phyloP scores from a whole-genome alignment of 2,888 invertebrate genomes.

The Corythucha ciliata region DNA sequence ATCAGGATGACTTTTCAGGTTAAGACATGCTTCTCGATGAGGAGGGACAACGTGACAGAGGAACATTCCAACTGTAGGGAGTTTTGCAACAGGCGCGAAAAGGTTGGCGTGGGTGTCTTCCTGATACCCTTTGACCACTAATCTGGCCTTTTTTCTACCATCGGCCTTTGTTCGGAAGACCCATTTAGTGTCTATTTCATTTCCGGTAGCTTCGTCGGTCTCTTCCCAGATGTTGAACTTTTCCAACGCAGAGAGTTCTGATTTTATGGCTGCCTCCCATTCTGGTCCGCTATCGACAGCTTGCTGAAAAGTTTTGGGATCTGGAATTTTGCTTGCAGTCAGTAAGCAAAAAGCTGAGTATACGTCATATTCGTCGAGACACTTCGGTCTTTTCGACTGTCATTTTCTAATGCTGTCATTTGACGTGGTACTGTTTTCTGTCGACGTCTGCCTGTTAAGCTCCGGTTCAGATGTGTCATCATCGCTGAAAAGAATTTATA shows the following conservation, averaged over 20 bases:
- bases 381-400: conserved; percentile 14
- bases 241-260: conserved; percentile 15
- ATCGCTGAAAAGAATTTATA: conserved; percentile 10
- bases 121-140: conserved; percentile 24
- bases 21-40: no score
- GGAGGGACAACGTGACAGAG: conserved; percentile 14
- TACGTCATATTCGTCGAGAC: conserved; percentile 21
- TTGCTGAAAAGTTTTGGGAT: conserved; percentile 14
- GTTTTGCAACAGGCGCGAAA: conserved; percentile 21
- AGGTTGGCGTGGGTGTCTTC: conserved; percentile 9
- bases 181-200: conserved; percentile 25
- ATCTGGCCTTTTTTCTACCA: conserved; percentile 23
- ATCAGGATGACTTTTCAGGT: no score
- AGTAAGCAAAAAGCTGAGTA: conserved; percentile 25
- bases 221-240: conserved; percentile 24
- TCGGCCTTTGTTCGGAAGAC: conserved; percentile 24
- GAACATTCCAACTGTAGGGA: conserved; percentile 21
- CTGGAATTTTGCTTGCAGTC: conserved; percentile 14
- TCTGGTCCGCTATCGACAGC: not conserved
- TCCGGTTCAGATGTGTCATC: no score
- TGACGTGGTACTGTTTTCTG: not conserved
- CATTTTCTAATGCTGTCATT: not conserved
- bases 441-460: conserved; percentile 8
- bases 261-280: conserved; percentile 17
- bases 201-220: conserved; percentile 11